phyloP scores from a whole-genome alignment of 2,113 vertebrate species.

The Meleagris gallopavo region DNA sequence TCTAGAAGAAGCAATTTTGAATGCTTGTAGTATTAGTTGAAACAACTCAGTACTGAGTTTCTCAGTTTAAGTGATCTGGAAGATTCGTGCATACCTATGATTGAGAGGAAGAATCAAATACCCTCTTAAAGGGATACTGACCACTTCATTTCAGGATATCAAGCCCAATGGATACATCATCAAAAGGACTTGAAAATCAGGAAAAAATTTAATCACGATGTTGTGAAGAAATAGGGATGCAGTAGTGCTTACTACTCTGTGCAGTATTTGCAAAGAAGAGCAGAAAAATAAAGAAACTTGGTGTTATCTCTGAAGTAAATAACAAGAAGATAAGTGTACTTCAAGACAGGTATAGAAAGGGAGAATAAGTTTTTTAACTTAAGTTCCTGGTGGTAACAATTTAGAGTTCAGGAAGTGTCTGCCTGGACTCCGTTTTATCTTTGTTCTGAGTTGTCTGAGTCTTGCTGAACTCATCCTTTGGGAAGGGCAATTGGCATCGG shows the following conservation, averaged over 20 bases:
- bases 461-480: background rate
- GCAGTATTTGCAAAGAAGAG: background rate
- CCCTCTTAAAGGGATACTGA: background rate
- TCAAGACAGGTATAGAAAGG: background rate
- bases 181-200: background rate
- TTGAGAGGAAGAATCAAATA: background rate
- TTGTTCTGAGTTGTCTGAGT: background rate
- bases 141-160: background rate
- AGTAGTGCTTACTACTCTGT: background rate
- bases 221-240: background rate
- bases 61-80: background rate
- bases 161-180: background rate
- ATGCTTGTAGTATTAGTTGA: background rate
- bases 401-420: background rate
- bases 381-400: background rate
- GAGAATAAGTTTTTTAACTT: background rate
- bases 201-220: background rate
- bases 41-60: rapidly evolving
- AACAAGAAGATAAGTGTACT: background rate
- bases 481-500: background rate
- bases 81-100: background rate
- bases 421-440: background rate
- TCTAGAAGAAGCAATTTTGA: background rate
- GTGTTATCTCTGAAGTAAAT: background rate
- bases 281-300: background rate